These are phyloP conservation scores for Jaculus jaculus DNA, from an alignment of 2,113 vertebrate genomes.

Conservation along the genomic window DNA sequence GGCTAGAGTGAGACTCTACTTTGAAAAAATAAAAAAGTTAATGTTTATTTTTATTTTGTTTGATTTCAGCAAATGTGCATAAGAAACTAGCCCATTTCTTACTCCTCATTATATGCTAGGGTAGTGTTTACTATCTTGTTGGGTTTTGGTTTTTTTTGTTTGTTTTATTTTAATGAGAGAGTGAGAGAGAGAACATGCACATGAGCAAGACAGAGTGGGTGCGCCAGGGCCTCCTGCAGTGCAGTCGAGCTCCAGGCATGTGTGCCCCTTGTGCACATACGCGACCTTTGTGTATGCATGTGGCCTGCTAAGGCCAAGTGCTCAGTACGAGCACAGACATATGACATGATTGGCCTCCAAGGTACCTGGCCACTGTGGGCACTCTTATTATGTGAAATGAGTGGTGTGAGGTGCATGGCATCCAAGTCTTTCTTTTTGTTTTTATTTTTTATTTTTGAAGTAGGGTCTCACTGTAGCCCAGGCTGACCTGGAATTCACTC, in stretches of 20 bases:
- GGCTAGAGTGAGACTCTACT: no score
- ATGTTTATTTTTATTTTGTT: conserved; percentile 77
- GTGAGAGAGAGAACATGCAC: no score
- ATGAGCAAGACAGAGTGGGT: no score
- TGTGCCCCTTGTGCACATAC: no score
- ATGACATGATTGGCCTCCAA: background rate
- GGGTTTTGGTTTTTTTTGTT: background rate
- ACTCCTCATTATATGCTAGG: conserved; percentile 46
- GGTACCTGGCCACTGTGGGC: background rate
- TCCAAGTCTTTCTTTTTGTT: background rate
- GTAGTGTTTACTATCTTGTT: conserved; percentile 49
- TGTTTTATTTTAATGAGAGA: background rate
- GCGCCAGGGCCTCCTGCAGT: no score
- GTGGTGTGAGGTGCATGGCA: background rate
- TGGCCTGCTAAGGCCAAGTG: background rate
- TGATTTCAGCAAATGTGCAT: conserved; percentile 75
- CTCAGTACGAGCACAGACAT: background rate
- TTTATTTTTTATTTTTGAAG: no score
- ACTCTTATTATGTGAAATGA: background rate
- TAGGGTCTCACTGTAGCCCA: no score
- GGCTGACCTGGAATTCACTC: no score
- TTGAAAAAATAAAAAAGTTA: background rate
- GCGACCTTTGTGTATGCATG: no score
- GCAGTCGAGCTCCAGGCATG: no score
- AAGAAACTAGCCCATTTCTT: conserved; percentile 65